Evolutionary conservation across 2,797 vertebrate species (phyloP).

Genomic region (Macroramphosus scolopax): DNA sequence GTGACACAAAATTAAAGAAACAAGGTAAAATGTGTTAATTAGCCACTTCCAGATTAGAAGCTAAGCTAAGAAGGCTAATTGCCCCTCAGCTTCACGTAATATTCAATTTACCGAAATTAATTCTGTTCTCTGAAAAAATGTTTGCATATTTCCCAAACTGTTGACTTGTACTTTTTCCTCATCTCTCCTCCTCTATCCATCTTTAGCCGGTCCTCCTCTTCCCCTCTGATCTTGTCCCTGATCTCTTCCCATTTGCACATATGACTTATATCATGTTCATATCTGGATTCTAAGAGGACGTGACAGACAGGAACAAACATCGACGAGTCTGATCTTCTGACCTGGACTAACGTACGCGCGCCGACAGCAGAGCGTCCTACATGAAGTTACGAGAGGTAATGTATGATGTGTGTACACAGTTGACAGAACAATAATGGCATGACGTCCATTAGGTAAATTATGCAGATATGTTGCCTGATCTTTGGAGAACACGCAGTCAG

Average conservation of each 20-base stretch:
- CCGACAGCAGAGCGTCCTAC: slow-evolving; percentile 37
- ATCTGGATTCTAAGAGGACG: slow-evolving; percentile 28
- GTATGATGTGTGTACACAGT: slow-evolving; percentile 8
- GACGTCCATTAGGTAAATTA: slow-evolving; percentile 15
- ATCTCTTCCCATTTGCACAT: slow-evolving; percentile 2
- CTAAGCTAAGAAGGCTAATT: no score
- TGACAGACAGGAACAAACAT: slow-evolving; percentile 44
- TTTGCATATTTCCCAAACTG: no score
- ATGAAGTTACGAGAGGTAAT: slow-evolving; percentile 34
- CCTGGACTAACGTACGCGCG: slow-evolving; percentile 17
- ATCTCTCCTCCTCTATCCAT: neutral
- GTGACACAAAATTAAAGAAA: no score
- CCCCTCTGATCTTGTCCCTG: slow-evolving; percentile 8
- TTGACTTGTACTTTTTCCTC: neutral
- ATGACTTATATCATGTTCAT: slow-evolving; percentile 13
- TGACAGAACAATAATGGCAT: slow-evolving; percentile 18
- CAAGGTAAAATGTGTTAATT: no score
- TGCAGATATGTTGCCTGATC: slow-evolving; percentile 15
- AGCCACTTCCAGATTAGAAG: no score
- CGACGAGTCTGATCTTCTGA: slow-evolving; percentile 37
- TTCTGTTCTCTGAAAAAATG: no score
- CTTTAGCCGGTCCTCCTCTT: slow-evolving; percentile 4
- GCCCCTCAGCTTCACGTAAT: no score
- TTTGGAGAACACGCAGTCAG: slow-evolving; percentile 1
- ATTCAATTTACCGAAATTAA: no score